Percentiles rank a stretch among this genome's conserved stretches.
phyloP scores from a whole-genome alignment of 2,888 invertebrate species.

The Halictus quadricinctus region DNA sequence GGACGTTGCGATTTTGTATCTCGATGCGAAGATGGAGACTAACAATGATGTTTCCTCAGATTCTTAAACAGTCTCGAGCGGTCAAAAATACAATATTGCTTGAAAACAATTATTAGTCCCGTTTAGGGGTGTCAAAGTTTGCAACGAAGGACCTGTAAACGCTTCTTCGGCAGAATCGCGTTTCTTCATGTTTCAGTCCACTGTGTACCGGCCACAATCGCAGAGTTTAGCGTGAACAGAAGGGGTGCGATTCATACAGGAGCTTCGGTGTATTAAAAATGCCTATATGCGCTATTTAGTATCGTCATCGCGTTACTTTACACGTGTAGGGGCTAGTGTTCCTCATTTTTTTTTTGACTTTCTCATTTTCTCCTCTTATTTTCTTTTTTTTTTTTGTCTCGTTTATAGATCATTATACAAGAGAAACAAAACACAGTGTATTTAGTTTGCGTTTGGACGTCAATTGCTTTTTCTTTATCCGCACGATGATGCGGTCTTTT shows the following conservation, averaged over 20 bases:
- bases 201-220: constrained; percentile 18
- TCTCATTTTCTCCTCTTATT: constrained; percentile 14
- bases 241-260: constrained; percentile 59
- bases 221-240: constrained; percentile 48
- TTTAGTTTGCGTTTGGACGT: constrained; percentile 63
- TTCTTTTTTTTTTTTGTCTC: constrained; percentile 8
- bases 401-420: constrained; percentile 47
- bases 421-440: constrained; percentile 49
- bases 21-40: not conserved
- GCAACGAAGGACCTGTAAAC: not conserved
- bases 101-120: not conserved
- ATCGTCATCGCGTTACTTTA: constrained; percentile 51
- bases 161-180: not conserved
- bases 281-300: constrained; percentile 61
- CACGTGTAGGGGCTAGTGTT: constrained; percentile 62
- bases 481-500: constrained; percentile 9
- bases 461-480: constrained; percentile 51
- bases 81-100: not conserved
- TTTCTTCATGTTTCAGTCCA: constrained; percentile 16
- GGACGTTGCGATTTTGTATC: not conserved
- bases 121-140: not conserved
- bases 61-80: constrained; percentile 5
- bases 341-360: constrained; percentile 24
- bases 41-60: not conserved
- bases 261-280: constrained; percentile 69